Evolutionary conservation across 2,888 invertebrate genomes (phyloP).

Genomic region (Sphaerophoria rueppellii): DNA sequence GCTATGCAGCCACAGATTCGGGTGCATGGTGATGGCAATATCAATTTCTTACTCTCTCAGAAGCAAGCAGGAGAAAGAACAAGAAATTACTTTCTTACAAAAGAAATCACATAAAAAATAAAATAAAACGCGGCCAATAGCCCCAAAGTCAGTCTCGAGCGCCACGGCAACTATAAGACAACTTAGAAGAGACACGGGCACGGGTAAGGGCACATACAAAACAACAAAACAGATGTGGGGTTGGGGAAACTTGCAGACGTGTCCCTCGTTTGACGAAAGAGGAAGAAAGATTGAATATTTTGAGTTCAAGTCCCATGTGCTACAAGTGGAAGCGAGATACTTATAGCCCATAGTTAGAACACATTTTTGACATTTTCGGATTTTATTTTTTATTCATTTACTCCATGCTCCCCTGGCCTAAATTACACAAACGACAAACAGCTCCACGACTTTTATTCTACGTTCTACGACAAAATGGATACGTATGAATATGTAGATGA

Average conservation of each 20-base stretch:
- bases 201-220: neutral
- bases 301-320: constrained; percentile 13
- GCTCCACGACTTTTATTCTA: neutral
- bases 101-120: constrained; percentile 40
- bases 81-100: constrained; percentile 52
- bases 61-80: constrained; percentile 25
- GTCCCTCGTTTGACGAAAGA: constrained; percentile 65
- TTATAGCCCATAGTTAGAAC: constrained; percentile 57
- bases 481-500: constrained; percentile 37
- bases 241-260: constrained; percentile 71
- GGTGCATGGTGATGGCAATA: constrained; percentile 37
- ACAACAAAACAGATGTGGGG: constrained; percentile 34
- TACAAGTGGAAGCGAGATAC: constrained; percentile 61
- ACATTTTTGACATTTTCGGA: constrained; percentile 66
- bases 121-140: constrained; percentile 69
- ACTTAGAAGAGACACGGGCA: neutral
- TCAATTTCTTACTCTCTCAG: constrained; percentile 34
- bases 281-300: constrained; percentile 59
- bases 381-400: constrained; percentile 54
- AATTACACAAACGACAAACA: neutral
- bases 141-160: constrained; percentile 25
- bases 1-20: constrained; percentile 12
- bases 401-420: constrained; percentile 27
- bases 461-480: constrained; percentile 13
- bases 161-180: constrained; percentile 8